phyloP scores from a whole-genome alignment of 1,140 invertebrate species.

The Achatina immaculata region DNA sequence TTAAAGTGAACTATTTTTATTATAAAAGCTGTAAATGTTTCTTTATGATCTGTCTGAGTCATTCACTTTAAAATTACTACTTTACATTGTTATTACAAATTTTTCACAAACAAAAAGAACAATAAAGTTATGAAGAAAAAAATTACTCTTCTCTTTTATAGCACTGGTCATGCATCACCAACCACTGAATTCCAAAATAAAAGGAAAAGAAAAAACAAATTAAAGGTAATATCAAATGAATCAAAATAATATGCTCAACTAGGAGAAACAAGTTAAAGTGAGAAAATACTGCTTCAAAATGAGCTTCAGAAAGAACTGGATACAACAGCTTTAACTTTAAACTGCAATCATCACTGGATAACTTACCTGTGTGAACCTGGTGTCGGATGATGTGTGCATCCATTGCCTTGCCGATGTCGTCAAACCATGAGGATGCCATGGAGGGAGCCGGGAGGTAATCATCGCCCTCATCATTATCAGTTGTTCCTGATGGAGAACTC shows the following conservation, averaged over 20 bases:
- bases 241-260: neutral
- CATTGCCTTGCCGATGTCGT: constrained; percentile 8
- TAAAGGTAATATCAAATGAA: neutral
- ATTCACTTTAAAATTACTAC: too few species aligned
- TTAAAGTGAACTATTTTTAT: too few species aligned
- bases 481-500: neutral
- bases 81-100: too few species aligned
- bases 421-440: constrained; percentile 27
- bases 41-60: too few species aligned
- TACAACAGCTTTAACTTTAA: neutral
- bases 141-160: too few species aligned
- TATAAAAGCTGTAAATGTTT: too few species aligned
- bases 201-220: neutral
- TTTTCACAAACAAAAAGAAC: too few species aligned
- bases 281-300: neutral
- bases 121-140: too few species aligned
- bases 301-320: neutral
- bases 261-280: neutral
- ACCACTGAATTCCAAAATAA: too few species aligned
- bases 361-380: neutral
- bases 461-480: constrained; percentile 19
- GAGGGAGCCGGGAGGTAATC: constrained; percentile 16
- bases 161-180: too few species aligned
- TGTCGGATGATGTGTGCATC: neutral
- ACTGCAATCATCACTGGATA: neutral